Evolutionary conservation across 2,797 vertebrate genomes (phyloP), one percentile per base, ranked within the genome.

Genomic region (Diceros bicornis): DNA sequence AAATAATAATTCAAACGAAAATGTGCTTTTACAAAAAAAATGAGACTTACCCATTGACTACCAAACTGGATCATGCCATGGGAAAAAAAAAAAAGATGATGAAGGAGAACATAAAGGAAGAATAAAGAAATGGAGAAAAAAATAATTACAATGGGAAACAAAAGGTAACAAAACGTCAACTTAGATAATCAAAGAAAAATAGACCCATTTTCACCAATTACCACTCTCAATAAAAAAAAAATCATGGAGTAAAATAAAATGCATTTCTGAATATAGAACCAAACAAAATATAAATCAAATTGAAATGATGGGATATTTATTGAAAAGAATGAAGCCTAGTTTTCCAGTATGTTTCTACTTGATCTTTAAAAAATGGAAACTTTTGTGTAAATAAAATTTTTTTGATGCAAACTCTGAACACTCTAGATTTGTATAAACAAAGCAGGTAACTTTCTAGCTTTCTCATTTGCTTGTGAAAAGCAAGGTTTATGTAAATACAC

Each of bases 31-130:
- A 59, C 32, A 27, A 75, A 68, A 37, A 11, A 96, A 97, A 96
- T 89, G 66, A 85, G 61, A 99, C 99, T 99, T 99, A 99, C 99
- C 99, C 99, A 99, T 90, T 99, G 99, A 98, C 98, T 99, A 99
- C 99, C 98, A 99, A 98, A 99, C 99, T 99, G 99, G 97, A 98
- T 98, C 98, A 99, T 98, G 98, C 97, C 94, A 99, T 18, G 97
- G 97, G 98, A 98, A 96, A 98, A 98, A 98, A 98, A 98, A 98
- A 98, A 97, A 99, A 98, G 98, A 98, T 16, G 71, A 97, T 52
- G 98, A 94, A 98, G 64, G 95, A 98, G 96, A 98, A 55, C 96
- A 98, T 95, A 97, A 62, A 83, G 97, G 88, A 98, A 98, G 93
- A 98, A 98, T 84, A 98, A 97, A 98, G 95, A 98, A 98, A 99